These are phyloP conservation scores for Oscheius sp. DNA, from an alignment of 2,888 invertebrate genomes.

Conservation along the genomic window DNA sequence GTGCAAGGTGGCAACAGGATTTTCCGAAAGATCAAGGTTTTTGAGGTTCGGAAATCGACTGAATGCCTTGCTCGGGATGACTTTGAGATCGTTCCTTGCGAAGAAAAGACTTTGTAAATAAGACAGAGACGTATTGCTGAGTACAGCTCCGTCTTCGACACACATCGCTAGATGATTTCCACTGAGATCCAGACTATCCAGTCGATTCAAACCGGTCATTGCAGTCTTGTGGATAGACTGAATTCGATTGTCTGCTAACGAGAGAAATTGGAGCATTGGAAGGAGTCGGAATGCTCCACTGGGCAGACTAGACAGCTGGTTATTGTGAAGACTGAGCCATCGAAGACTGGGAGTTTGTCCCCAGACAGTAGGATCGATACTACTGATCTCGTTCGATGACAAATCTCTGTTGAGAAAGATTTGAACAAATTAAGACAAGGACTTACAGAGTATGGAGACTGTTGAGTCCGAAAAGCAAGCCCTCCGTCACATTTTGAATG, in stretches of 20 bases:
- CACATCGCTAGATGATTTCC: conserved; percentile 62
- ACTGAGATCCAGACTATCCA: conserved; percentile 56
- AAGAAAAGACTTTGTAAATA: conserved; percentile 43
- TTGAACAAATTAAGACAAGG: not conserved
- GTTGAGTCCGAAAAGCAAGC: conserved; percentile 57
- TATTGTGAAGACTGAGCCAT: conserved; percentile 53
- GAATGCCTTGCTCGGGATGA: conserved; percentile 48
- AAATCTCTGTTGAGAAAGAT: conserved; percentile 50
- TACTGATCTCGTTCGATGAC: conserved; percentile 52
- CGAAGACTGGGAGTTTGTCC: conserved; percentile 49
- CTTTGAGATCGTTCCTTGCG: conserved; percentile 27
- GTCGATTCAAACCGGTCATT: conserved; percentile 54
- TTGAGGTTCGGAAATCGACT: conserved; percentile 57
- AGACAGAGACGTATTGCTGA: conserved; percentile 61
- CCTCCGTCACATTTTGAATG: conserved; percentile 51
- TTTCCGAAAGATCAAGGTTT: conserved; percentile 57
- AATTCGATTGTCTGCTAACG: conserved; percentile 52
- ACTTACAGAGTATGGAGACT: conserved; percentile 54
- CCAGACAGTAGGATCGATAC: conserved; percentile 57
- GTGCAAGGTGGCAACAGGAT: conserved; percentile 61
- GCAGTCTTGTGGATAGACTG: conserved; percentile 58
- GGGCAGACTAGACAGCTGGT: conserved; percentile 52
- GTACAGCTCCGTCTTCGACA: conserved; percentile 62
- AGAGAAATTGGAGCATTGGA: conserved; percentile 49
- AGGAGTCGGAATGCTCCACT: conserved; percentile 57